phyloP scores from a whole-genome alignment of 2,797 vertebrate species.

The Glossophaga mutica region DNA sequence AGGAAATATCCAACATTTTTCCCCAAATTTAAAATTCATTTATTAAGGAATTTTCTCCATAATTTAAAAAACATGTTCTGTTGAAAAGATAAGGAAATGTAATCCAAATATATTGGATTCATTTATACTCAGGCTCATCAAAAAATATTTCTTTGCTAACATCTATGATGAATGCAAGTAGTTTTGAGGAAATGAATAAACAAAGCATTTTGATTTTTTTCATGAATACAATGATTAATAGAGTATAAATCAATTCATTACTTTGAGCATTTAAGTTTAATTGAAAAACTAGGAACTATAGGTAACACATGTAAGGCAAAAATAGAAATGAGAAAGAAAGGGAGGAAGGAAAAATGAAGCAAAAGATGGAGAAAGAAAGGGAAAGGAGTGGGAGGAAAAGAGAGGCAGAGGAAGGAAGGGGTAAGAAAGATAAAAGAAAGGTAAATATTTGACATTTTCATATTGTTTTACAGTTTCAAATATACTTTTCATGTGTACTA shows the following conservation, averaged over 20 bases:
- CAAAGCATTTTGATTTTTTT: background rate
- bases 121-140: background rate
- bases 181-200: background rate
- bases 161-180: background rate
- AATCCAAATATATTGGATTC: conserved; percentile 41
- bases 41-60: conserved; percentile 30
- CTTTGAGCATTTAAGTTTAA: background rate
- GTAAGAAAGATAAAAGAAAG: background rate
- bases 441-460: background rate
- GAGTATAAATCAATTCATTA: background rate
- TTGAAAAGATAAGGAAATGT: conserved; percentile 29
- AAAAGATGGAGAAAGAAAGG: background rate
- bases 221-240: background rate
- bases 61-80: conserved; percentile 46
- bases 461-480: background rate
- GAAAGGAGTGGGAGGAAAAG: background rate
- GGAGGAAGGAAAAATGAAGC: background rate
- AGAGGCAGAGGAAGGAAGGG: too few relatives aligned
- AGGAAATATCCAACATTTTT: background rate
- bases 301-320: background rate
- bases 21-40: background rate
- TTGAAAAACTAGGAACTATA: background rate
- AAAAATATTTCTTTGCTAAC: background rate
- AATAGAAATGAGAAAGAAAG: background rate
- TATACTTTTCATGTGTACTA: background rate